phyloP scores from a whole-genome alignment of 2,113 vertebrate species.

The Laticauda laticaudata region DNA sequence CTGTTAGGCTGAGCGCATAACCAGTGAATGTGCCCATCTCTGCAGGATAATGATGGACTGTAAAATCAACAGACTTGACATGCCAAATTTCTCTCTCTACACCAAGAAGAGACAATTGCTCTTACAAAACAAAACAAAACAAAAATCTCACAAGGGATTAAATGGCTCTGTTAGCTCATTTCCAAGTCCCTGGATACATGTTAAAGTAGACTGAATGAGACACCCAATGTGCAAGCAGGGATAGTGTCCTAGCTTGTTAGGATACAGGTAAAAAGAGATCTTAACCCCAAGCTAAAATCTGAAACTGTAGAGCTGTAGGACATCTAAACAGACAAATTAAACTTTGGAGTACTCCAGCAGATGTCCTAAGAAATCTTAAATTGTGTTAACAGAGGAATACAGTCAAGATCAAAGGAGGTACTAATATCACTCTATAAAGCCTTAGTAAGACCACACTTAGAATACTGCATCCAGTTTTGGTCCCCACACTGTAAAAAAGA shows the following conservation, averaged over 20 bases:
- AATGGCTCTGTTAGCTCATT: slow-evolving; percentile 62
- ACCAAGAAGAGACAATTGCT: slow-evolving; percentile 57
- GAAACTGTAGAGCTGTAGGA: background rate
- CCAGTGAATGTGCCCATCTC: slow-evolving; percentile 43
- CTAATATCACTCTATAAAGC: too few relatives aligned
- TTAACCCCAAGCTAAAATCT: background rate
- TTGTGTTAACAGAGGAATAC: too few relatives aligned
- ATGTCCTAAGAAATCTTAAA: background rate
- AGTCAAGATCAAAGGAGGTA: too few relatives aligned
- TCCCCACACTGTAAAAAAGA: too few relatives aligned
- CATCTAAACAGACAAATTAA: background rate
- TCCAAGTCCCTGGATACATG: slow-evolving; percentile 52
- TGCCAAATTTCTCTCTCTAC: slow-evolving; percentile 59
- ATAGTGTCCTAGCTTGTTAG: background rate
- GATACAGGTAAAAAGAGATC: background rate
- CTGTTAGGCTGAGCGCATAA: slow-evolving; percentile 53
- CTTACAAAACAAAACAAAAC: slow-evolving; percentile 34
- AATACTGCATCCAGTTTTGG: too few relatives aligned
- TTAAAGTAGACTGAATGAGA: slow-evolving; percentile 49
- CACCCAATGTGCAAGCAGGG: slow-evolving; percentile 51
- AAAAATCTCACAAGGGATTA: slow-evolving; percentile 64
- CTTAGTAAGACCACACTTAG: too few relatives aligned
- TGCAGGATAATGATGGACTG: slow-evolving; percentile 54
- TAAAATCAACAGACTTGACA: slow-evolving; percentile 66
- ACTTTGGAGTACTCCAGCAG: background rate